phyloP scores from a whole-genome alignment of 1,140 invertebrate species.

The Drosophila pallidifrons region DNA sequence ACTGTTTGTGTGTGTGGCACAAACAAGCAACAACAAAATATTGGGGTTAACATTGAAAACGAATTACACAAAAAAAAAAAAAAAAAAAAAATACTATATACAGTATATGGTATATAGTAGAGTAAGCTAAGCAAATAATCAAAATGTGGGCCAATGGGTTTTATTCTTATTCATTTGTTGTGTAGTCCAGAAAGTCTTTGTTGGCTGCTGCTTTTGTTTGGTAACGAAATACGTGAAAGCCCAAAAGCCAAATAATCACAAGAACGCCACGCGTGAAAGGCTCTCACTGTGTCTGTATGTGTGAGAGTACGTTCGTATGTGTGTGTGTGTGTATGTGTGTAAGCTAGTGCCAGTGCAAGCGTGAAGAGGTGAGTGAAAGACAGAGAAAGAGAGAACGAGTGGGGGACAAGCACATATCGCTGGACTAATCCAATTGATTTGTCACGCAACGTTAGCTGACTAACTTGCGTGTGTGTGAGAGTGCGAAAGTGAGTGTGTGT shows the following conservation, averaged over 20 bases:
- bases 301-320: slow-evolving; percentile 12
- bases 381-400: slow-evolving; percentile 47
- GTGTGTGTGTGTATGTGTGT: slow-evolving; percentile 14
- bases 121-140: slow-evolving; percentile 12
- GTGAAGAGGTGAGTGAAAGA: slow-evolving; percentile 37
- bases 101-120: neutral
- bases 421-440: slow-evolving; percentile 77
- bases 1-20: slow-evolving; percentile 85
- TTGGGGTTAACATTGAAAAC: slow-evolving; percentile 4
- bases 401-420: slow-evolving; percentile 14
- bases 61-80: neutral
- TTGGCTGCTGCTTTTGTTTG: slow-evolving; percentile 5
- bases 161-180: neutral
- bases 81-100: neutral
- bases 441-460: slow-evolving; percentile 76
- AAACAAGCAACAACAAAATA: neutral
- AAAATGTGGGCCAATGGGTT: slow-evolving; percentile 21
- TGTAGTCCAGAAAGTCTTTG: slow-evolving; percentile 21
- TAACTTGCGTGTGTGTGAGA: slow-evolving; percentile 49
- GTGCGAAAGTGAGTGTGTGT: slow-evolving; percentile 30
- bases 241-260: slow-evolving; percentile 30
- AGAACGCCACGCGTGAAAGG: slow-evolving; percentile 26
- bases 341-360: slow-evolving; percentile 45
- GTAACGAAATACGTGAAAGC: slow-evolving; percentile 25
- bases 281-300: slow-evolving; percentile 7